Conservation (phyloP, 2,888 invertebrate genomes). For the Busseola fusca region DNA sequence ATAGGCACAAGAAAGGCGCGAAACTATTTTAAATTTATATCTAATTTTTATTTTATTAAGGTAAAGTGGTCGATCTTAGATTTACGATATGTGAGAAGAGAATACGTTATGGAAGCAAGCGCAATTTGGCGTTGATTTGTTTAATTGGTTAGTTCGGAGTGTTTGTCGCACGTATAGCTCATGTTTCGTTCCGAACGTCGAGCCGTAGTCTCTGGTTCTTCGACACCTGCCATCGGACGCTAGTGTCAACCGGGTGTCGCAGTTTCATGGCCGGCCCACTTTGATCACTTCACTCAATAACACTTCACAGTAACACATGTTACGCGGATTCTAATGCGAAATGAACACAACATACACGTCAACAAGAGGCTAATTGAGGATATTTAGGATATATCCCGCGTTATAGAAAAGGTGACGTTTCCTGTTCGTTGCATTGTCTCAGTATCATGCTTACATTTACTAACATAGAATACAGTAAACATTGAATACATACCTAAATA, state of each 20-base stretch:
- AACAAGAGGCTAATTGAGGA: constrained; percentile 66
- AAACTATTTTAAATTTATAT: constrained; percentile 75
- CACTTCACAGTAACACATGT: constrained; percentile 80
- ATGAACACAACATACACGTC: constrained; percentile 60
- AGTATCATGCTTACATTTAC: constrained; percentile 74
- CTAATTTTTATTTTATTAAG: constrained; percentile 72
- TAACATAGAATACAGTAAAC: constrained; percentile 64
- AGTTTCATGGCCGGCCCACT: constrained; percentile 88
- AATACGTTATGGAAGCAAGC: constrained; percentile 87
- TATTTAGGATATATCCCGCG: constrained; percentile 44
- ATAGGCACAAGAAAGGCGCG: constrained; percentile 88
- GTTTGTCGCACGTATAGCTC: constrained; percentile 71
- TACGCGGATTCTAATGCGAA: constrained; percentile 65
- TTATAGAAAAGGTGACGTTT: constrained; percentile 63
- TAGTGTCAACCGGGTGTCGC: constrained; percentile 78
- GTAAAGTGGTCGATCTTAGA: constrained; percentile 80
- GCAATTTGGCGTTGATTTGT: constrained; percentile 84
- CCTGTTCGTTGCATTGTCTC: constrained; percentile 81
- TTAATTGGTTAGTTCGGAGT: constrained; percentile 65
- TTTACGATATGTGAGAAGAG: constrained; percentile 85
- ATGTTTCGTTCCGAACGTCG: constrained; percentile 87
- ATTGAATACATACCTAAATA: constrained; percentile 67
- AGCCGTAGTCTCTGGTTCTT: constrained; percentile 87
- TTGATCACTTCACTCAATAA: constrained; percentile 83
- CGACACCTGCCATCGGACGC: constrained; percentile 85